Evolutionary conservation across 2,888 invertebrate species (phyloP).

Genomic region (Lycaena phlaeas): DNA sequence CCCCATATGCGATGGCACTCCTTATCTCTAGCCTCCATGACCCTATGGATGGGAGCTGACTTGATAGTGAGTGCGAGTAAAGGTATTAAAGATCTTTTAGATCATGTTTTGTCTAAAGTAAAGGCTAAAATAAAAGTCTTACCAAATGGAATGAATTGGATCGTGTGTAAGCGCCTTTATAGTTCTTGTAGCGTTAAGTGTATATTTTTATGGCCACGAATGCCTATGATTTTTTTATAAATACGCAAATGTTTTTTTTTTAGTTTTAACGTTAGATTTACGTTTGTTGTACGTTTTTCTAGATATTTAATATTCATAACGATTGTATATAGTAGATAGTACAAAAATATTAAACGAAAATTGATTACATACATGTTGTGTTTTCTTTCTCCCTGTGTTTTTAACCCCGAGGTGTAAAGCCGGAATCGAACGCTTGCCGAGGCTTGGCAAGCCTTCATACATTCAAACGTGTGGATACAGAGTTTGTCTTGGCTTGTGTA

Average conservation of each 20-base stretch:
- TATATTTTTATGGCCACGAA: background rate
- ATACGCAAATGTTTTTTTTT: slow-evolving; percentile 22
- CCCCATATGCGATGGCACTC: no score
- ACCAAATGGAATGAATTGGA: background rate
- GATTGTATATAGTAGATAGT: slow-evolving; percentile 68
- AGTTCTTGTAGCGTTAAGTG: background rate
- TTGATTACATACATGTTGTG: slow-evolving; percentile 25
- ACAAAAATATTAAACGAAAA: slow-evolving; percentile 68
- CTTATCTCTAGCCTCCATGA: no score
- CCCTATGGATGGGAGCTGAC: no score
- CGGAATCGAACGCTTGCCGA: no score
- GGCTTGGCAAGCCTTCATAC: no score
- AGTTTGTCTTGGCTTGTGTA: no score
- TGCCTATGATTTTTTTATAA: background rate
- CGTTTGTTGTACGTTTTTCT: slow-evolving; percentile 59
- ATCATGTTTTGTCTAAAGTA: no score
- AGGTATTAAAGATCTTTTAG: no score
- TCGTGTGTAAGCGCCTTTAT: background rate
- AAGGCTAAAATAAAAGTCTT: no score
- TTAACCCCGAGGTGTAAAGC: no score
- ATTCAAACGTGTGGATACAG: no score
- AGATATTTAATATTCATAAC: slow-evolving; percentile 56
- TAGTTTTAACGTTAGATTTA: slow-evolving; percentile 44
- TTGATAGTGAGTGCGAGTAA: no score
- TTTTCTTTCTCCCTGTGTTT: slow-evolving; percentile 22